A percentile compares a stretch with the other conserved stretches of the same genome.
These are phyloP conservation scores for Malthinus seriepunctatus DNA, from an alignment of 2,888 invertebrate genomes.

Conservation along the genomic window DNA sequence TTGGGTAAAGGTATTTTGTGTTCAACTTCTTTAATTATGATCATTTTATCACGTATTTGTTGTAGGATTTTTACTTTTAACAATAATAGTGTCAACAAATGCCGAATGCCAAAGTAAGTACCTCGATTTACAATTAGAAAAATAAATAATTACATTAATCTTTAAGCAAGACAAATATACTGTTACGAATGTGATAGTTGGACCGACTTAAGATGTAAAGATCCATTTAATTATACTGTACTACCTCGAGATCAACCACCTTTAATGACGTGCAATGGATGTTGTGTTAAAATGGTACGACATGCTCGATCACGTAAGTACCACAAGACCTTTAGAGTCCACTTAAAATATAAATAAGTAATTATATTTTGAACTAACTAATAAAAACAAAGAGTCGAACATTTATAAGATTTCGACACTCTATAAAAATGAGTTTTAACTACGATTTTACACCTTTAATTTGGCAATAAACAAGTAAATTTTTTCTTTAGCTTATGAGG, in stretches of 20 bases:
- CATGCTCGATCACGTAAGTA: conserved; percentile 87
- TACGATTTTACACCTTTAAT: not conserved
- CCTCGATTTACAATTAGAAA: conserved; percentile 3
- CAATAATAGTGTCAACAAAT: conserved; percentile 53
- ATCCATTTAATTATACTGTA: conserved; percentile 92
- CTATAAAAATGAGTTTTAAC: no score
- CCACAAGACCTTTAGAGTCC: not conserved
- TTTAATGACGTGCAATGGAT: conserved; percentile 86
- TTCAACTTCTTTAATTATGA: not conserved
- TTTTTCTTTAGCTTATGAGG: conserved; percentile 78
- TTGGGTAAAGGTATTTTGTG: conserved; percentile 2
- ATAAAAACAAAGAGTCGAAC: no score
- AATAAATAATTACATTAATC: conserved; percentile 1
- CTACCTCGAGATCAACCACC: conserved; percentile 87
- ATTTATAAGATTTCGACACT: no score
- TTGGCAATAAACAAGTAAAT: conserved; percentile 1
- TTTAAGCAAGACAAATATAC: conserved; percentile 82
- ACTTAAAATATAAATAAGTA: no score
- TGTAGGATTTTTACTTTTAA: conserved; percentile 53
- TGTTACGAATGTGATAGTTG: conserved; percentile 95
- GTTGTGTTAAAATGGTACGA: conserved; percentile 94
- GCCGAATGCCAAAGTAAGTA: conserved; percentile 68
- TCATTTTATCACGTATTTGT: conserved; percentile 23
- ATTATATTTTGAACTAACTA: no score
- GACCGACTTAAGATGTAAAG: conserved; percentile 87